phyloP scores from a whole-genome alignment of 2,113 vertebrate genomes.

The Accipiter virgatus region DNA sequence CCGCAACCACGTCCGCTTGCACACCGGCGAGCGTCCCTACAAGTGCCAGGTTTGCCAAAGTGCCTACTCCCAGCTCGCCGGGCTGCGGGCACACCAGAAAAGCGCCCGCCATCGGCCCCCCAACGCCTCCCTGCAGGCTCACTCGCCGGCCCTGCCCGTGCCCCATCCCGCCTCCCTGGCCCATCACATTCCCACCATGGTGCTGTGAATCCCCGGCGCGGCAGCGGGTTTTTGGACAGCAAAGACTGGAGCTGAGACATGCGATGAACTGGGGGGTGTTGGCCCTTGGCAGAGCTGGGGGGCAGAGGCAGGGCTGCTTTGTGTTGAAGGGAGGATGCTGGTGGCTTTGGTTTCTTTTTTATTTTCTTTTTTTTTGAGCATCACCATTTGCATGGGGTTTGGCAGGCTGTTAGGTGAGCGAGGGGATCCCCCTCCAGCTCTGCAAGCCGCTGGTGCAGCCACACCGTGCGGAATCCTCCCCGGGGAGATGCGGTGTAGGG shows the following conservation, averaged over 20 bases:
- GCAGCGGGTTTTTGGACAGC: neutral
- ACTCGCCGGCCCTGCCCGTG: conserved; percentile 79
- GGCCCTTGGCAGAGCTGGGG: neutral
- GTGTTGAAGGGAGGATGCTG: neutral
- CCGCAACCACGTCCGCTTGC: conserved; percentile 95
- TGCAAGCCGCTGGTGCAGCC: neutral
- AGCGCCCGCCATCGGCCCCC: conserved; percentile 92
- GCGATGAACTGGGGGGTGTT: neutral
- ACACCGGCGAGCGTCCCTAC: conserved; percentile 97
- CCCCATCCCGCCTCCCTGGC: conserved; percentile 84
- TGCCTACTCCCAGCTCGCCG: conserved; percentile 96
- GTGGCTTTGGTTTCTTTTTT: too few relatives aligned
- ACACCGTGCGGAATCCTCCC: fast-evolving
- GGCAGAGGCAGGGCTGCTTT: neutral
- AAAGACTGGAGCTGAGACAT: neutral
- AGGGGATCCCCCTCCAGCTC: neutral
- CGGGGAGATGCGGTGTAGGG: fast-evolving
- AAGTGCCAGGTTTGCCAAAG: conserved; percentile 98
- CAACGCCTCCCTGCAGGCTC: conserved; percentile 69
- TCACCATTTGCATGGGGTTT: fast-evolving
- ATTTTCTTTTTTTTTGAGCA: neutral
- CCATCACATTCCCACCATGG: conserved; percentile 92
- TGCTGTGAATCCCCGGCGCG: conserved; percentile 76
- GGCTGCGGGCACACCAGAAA: conserved; percentile 97
- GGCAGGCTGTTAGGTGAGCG: fast-evolving